Evolutionary conservation across 2,797 vertebrate species (phyloP).

Genomic region (Babyrousa celebensis): DNA sequence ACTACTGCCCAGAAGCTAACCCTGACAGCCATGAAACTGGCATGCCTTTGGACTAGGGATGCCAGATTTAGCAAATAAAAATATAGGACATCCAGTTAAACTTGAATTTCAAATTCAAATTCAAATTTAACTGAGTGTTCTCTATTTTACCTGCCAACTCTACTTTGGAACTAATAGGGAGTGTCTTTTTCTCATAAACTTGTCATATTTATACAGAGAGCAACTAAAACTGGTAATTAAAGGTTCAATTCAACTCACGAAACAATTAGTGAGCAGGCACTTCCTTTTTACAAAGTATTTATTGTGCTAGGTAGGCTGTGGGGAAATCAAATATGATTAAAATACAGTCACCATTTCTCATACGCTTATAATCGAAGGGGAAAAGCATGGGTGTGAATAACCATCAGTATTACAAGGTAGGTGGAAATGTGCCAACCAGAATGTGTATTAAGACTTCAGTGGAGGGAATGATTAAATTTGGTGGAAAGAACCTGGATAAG

Average conservation of each 20-base stretch:
- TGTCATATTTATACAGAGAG: slow-evolving; percentile 39
- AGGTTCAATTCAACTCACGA: not conserved
- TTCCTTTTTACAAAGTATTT: slow-evolving; percentile 39
- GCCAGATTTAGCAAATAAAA: slow-evolving; percentile 5
- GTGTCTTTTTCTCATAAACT: slow-evolving; percentile 17
- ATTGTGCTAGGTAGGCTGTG: not conserved
- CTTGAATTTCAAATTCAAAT: slow-evolving; percentile 46
- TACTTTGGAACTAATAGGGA: slow-evolving; percentile 38
- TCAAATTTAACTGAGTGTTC: not conserved
- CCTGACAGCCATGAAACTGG: not conserved
- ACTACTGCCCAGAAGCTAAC: slow-evolving; percentile 34
- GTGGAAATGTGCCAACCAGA: slow-evolving; percentile 2
- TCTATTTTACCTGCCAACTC: slow-evolving; percentile 33
- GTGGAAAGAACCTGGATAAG: not conserved
- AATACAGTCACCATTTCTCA: not conserved
- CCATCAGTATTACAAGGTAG: slow-evolving; percentile 3
- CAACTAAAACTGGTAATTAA: slow-evolving; percentile 21
- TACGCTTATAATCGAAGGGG: not conserved
- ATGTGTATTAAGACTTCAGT: not conserved
- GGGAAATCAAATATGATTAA: slow-evolving; percentile 49
- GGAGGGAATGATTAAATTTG: not conserved
- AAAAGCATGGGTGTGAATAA: slow-evolving; percentile 32
- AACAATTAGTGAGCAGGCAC: slow-evolving; percentile 23
- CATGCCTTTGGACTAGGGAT: not conserved
- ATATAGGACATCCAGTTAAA: not conserved